Evolutionary conservation across 1,140 invertebrate species (phyloP), one percentile per base, ranked within the genome.

Genomic region (Drosophila sturtevanti): DNA sequence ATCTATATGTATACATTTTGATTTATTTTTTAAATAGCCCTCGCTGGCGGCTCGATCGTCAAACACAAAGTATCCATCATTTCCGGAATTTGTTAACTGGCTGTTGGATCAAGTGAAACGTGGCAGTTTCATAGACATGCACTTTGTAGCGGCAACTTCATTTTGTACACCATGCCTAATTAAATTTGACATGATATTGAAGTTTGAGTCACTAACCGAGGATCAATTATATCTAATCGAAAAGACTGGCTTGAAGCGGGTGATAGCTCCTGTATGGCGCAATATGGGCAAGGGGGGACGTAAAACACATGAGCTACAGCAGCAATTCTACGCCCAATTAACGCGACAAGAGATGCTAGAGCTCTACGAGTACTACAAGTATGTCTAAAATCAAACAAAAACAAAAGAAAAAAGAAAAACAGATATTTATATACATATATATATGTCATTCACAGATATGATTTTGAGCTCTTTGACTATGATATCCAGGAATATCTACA

Each of bases 141-240:
- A 98, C 90, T 98, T 97, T 96, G 96, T 95, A 24, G 96, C 97
- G 0, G 95, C 97, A 67, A 95, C 95, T 7, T 94, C 95, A 76
- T 97, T 98, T 81, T 98, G 98, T 86, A 97, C 97, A 21, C 97
- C 97, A 0, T 98, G 97, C 92, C 94, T 96, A 92, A 96, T 98
- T 38, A 93, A 96, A 77, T 98, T 98, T 86, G 96, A 98, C 87
- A 94, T 97, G 48, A 96, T 98, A 56, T 95, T 96, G 24, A 97
- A 98, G 92, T 98, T 97, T 90, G 97, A 98, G 92, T 97, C 97
- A 5, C 92, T 98, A 48, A 93, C 96, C 92, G 95, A 96, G 79
- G 97, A 98, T 92, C 96, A 97, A 92, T 94, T 95, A 91, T 97
- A 95, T 92, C 93, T 97, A 75, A 96, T 97, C 72, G 94, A 96